These are phyloP conservation scores for Synanthedon formicaeformis DNA, from an alignment of 2,888 invertebrate genomes.

Conservation along the genomic window DNA sequence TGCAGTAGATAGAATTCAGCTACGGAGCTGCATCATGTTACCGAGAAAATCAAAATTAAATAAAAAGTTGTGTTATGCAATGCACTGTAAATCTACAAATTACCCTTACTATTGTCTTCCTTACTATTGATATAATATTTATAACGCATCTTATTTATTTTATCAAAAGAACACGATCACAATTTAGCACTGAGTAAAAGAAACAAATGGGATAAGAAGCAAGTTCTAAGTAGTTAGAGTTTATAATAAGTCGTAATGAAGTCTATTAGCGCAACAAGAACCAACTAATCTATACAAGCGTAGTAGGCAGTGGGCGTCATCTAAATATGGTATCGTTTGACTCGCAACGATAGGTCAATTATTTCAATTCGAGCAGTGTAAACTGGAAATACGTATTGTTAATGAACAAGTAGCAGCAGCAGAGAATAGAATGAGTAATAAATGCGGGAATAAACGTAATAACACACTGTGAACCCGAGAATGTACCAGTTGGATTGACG, in stretches of 20 bases:
- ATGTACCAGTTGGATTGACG: slow-evolving; percentile 29
- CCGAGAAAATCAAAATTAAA: too few species aligned
- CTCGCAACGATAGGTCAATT: slow-evolving; percentile 32
- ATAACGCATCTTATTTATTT: too few species aligned
- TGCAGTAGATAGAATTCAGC: too few species aligned
- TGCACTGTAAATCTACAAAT: too few species aligned
- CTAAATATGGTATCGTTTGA: slow-evolving; percentile 32
- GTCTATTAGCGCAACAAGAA: slow-evolving; percentile 47
- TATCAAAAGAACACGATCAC: not conserved
- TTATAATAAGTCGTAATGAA: slow-evolving; percentile 43
- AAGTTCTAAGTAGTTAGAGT: too few species aligned
- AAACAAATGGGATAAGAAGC: too few species aligned
- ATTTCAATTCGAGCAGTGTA: slow-evolving; percentile 14
- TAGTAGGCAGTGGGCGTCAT: slow-evolving; percentile 25
- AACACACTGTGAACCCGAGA: not conserved
- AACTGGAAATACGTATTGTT: not conserved
- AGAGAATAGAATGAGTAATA: not conserved
- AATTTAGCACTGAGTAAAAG: not conserved
- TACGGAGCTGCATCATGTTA: too few species aligned
- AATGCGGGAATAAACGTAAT: not conserved
- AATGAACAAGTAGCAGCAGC: not conserved
- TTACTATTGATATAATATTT: too few species aligned
- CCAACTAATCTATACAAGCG: slow-evolving; percentile 37
- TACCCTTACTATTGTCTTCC: too few species aligned
- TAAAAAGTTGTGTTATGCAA: too few species aligned